Percentiles rank a stretch among this genome's conserved stretches.
These are phyloP conservation scores for Gallinago paraguaiae DNA, from an alignment of 2,113 vertebrate genomes.

Conservation along the genomic window DNA sequence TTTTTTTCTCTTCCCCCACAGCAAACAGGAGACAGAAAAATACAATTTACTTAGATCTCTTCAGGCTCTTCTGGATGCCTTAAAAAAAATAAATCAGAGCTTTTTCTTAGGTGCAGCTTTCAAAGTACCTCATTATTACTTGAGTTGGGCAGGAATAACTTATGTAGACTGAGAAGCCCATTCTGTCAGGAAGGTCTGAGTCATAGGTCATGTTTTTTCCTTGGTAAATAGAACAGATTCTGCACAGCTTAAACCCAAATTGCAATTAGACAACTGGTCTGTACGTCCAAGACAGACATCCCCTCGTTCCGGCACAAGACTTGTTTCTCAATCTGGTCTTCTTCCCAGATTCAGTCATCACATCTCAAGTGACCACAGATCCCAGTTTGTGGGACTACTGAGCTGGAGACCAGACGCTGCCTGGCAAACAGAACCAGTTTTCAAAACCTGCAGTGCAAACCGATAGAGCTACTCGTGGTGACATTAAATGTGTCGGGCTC, in stretches of 20 bases:
- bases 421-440: constrained; percentile 38
- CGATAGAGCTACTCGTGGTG: accelerated
- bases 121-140: constrained; percentile 2
- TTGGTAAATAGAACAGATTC: constrained; percentile 24
- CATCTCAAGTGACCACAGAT: constrained; percentile 31
- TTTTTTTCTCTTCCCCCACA: constrained; percentile 60
- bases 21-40: constrained; percentile 66
- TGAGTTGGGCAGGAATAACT: constrained; percentile 13
- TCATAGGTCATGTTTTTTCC: constrained; percentile 30
- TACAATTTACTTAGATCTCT: constrained; percentile 63
- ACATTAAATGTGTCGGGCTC: accelerated
- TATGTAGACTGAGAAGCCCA: neutral
- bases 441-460: neutral
- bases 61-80: constrained; percentile 63
- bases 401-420: constrained; percentile 26
- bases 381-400: neutral
- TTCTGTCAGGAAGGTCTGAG: constrained; percentile 36
- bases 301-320: neutral
- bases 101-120: constrained; percentile 59
- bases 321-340: constrained; percentile 32
- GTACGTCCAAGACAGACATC: constrained; percentile 19
- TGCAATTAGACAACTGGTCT: constrained; percentile 19
- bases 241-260: constrained; percentile 1
- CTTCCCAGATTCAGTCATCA: constrained; percentile 51
- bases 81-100: constrained; percentile 48